These are phyloP conservation scores for Neodiprion fabricii DNA, from an alignment of 1,140 invertebrate genomes.

Conservation along the genomic window DNA sequence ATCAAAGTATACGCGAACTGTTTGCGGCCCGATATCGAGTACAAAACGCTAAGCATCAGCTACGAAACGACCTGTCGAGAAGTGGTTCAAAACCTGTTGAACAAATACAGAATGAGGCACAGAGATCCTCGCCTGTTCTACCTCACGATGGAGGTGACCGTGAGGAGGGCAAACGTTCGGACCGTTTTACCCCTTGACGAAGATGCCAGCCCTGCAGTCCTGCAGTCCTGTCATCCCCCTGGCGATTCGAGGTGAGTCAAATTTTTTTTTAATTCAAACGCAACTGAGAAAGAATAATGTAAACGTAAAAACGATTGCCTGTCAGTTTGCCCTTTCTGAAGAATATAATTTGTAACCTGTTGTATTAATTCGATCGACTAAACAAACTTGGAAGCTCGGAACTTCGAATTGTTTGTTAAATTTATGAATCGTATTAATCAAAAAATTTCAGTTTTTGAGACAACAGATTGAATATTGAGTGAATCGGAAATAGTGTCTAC, in stretches of 20 bases:
- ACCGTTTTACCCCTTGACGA: conserved; percentile 87
- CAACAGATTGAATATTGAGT: too few species aligned
- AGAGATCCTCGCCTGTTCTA: conserved; percentile 92
- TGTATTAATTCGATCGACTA: too few species aligned
- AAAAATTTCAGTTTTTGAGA: too few species aligned
- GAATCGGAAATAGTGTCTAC: too few species aligned
- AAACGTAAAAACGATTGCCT: too few species aligned
- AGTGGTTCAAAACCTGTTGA: conserved; percentile 82
- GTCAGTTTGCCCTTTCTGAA: too few species aligned
- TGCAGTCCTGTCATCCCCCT: conserved; percentile 89
- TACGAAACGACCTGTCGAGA: conserved; percentile 86
- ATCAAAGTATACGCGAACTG: conserved; percentile 91
- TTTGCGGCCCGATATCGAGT: conserved; percentile 89
- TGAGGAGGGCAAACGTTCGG: conserved; percentile 78
- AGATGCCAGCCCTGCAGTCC: conserved; percentile 83
- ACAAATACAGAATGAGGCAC: conserved; percentile 91
- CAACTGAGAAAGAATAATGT: too few species aligned
- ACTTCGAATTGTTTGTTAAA: too few species aligned
- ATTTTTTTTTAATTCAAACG: too few species aligned
- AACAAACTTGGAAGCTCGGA: too few species aligned
- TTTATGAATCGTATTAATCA: too few species aligned
- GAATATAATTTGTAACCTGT: not conserved
- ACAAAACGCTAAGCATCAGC: conserved; percentile 88
- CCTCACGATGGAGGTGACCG: conserved; percentile 91
- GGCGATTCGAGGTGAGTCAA: conserved; percentile 84